These are phyloP conservation scores for Drosophila malerkotliana DNA, from an alignment of 1,140 invertebrate genomes.

Conservation along the genomic window DNA sequence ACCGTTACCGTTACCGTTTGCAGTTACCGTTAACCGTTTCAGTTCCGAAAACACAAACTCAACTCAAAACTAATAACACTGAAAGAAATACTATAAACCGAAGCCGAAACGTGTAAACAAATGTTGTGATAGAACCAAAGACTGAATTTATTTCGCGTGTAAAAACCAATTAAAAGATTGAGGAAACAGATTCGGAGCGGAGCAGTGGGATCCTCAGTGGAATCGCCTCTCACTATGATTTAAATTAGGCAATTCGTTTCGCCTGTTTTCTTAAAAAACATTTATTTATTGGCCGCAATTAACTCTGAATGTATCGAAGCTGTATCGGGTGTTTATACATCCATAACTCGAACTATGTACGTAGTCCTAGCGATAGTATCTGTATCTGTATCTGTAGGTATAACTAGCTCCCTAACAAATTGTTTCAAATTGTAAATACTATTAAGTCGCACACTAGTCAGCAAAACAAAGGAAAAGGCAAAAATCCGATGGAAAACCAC, in stretches of 20 bases:
- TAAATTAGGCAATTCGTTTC: conserved; percentile 40
- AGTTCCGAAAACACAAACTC: conserved; percentile 49
- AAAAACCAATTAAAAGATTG: conserved; percentile 52
- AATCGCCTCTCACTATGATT: conserved; percentile 65
- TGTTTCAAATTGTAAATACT: conserved; percentile 77
- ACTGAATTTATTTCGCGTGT: conserved; percentile 83
- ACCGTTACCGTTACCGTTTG: conserved; percentile 30
- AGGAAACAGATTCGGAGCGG: conserved; percentile 15
- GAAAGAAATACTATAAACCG: conserved; percentile 40
- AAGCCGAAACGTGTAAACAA: conserved; percentile 83
- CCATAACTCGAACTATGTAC: conserved; percentile 34
- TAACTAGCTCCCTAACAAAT: conserved; percentile 66
- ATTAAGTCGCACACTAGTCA: conserved; percentile 80
- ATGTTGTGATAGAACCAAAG: conserved; percentile 84
- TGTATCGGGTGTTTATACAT: conserved; percentile 49
- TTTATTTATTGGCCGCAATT: conserved; percentile 69
- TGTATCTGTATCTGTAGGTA: conserved; percentile 14
- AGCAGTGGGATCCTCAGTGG: background rate
- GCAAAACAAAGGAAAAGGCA: background rate
- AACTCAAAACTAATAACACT: conserved; percentile 3
- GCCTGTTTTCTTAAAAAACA: conserved; percentile 38
- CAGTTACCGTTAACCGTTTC: conserved; percentile 43
- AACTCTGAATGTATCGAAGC: conserved; percentile 44
- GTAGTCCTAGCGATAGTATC: conserved; percentile 19
- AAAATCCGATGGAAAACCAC: conserved; percentile 37